These are phyloP conservation scores for Drosophila bocqueti DNA, from an alignment of 1,140 invertebrate species.

Conservation along the genomic window DNA sequence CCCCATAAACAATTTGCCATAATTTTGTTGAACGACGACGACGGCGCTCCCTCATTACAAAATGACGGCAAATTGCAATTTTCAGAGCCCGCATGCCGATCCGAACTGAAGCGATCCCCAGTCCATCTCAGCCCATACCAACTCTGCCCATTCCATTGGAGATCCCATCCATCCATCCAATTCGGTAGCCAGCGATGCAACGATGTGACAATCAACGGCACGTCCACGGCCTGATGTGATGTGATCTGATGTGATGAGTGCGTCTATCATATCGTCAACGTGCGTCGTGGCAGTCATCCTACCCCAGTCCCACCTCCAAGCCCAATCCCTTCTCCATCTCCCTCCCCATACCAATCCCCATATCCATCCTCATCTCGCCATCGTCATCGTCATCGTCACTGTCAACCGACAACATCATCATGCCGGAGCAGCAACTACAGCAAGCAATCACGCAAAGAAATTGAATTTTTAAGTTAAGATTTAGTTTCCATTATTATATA, in stretches of 20 bases:
- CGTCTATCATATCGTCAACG: slow-evolving; percentile 82
- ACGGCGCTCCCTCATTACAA: slow-evolving; percentile 79
- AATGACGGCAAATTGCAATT: slow-evolving; percentile 83
- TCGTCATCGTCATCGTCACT: slow-evolving; percentile 40
- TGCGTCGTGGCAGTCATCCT: slow-evolving; percentile 58
- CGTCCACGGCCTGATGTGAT: slow-evolving; percentile 78
- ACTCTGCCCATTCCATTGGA: not conserved
- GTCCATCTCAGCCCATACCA: slow-evolving; percentile 1
- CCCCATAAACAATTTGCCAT: slow-evolving; percentile 82
- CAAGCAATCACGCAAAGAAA: slow-evolving; percentile 19
- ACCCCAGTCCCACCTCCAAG: slow-evolving; percentile 6
- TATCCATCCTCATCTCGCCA: slow-evolving; percentile 20
- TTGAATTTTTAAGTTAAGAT: not conserved
- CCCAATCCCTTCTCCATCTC: not conserved
- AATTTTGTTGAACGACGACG: slow-evolving; percentile 64
- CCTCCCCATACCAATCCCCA: slow-evolving; percentile 11
- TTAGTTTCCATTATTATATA: not conserved
- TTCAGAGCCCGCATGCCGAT: slow-evolving; percentile 78
- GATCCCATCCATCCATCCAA: slow-evolving; percentile 42
- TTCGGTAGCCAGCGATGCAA: slow-evolving; percentile 55
- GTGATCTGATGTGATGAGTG: slow-evolving; percentile 83
- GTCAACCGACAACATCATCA: slow-evolving; percentile 74
- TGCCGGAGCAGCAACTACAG: slow-evolving; percentile 48
- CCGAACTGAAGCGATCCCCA: slow-evolving; percentile 29
- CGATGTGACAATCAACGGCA: slow-evolving; percentile 81